A percentile compares a stretch with the other conserved stretches of the same genome.
Conservation (phyloP, 1,140 invertebrate species). For the Penaeus japonicus region DNA sequence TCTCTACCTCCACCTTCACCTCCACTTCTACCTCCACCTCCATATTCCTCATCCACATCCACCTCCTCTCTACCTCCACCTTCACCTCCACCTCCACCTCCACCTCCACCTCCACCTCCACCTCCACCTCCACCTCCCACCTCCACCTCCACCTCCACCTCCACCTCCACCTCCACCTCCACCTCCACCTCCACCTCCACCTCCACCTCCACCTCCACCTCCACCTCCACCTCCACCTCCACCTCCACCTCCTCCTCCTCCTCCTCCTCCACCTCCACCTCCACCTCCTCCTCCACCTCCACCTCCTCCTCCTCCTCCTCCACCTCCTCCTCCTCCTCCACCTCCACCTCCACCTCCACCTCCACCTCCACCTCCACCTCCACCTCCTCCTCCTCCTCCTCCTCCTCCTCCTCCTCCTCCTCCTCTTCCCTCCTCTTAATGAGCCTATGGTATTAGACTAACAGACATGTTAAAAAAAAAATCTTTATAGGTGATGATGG, state of each 20-base stretch:
- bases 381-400: background rate
- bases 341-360: background rate
- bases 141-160: background rate
- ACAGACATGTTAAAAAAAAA: background rate
- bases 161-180: background rate
- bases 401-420: background rate
- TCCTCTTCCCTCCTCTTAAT: background rate
- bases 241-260: no score
- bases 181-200: no score
- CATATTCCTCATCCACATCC: background rate
- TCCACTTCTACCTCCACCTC: background rate
- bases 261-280: no score
- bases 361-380: background rate
- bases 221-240: no score
- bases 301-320: background rate
- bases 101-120: background rate
- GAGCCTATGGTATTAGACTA: background rate
- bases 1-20: no score
- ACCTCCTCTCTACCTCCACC: background rate
- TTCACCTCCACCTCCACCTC: background rate
- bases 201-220: no score
- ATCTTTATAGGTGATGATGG: background rate
- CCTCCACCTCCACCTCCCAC: background rate
- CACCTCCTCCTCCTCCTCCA: background rate
- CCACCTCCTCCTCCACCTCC: no score